These are phyloP conservation scores for Belonocnema kinseyi DNA, from an alignment of 1,140 invertebrate species.

Conservation along the genomic window DNA sequence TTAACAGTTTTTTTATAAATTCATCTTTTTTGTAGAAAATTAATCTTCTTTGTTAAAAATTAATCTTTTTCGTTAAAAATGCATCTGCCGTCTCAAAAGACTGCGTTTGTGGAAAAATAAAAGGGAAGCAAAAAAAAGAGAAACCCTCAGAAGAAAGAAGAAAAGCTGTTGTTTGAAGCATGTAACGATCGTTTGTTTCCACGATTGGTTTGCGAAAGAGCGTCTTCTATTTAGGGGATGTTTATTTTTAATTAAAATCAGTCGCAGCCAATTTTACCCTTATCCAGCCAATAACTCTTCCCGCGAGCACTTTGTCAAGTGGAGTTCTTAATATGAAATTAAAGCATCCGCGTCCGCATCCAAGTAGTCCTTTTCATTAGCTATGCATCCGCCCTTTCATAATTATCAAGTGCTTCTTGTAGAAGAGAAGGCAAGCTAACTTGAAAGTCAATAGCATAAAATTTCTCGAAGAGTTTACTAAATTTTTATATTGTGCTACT, in stretches of 20 bases:
- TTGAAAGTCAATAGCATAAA: no score
- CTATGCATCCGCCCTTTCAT: conserved; percentile 15
- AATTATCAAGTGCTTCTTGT: no score
- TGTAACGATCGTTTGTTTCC: conserved; percentile 60
- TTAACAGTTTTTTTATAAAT: no score
- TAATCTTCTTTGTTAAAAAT: no score
- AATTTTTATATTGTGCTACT: no score
- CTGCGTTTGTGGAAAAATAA: no score
- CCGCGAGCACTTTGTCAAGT: conserved; percentile 47
- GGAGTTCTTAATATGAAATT: conserved; percentile 73
- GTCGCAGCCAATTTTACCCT: conserved; percentile 55
- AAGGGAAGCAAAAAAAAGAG: conserved; percentile 18
- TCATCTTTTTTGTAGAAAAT: no score
- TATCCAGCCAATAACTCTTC: conserved; percentile 47
- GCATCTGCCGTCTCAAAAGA: no score
- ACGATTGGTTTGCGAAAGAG: conserved; percentile 53
- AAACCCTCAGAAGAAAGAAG: conserved; percentile 24
- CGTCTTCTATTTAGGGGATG: conserved; percentile 60
- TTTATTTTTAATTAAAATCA: conserved; percentile 65
- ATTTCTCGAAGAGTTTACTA: no score
- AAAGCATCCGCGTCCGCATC: conserved; percentile 47
- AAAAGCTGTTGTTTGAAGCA: conserved; percentile 41
- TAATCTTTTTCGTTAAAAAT: no score
- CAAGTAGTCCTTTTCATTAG: conserved; percentile 66
- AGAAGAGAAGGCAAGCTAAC: no score